phyloP scores from a whole-genome alignment of 2,797 vertebrate species.

The Coreius guichenoti region DNA sequence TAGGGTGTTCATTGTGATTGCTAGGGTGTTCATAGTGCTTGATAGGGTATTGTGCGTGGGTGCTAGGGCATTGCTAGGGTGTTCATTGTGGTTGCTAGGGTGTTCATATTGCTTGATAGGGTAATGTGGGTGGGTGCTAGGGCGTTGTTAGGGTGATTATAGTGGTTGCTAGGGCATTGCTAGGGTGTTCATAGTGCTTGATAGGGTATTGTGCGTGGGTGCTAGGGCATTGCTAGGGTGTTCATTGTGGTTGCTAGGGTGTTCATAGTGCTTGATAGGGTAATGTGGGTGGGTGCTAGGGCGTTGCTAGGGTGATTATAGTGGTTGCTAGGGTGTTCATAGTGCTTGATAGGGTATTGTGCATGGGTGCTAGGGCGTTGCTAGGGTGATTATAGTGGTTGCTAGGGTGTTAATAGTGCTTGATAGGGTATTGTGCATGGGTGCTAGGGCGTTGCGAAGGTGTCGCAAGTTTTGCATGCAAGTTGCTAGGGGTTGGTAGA shows the following conservation, averaged over 20 bases:
- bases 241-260: neutral
- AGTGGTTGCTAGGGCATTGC: neutral
- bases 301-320: neutral
- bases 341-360: neutral
- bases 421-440: neutral
- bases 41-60: too few species aligned
- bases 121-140: too few species aligned
- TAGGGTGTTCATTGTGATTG: neutral
- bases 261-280: too few species aligned
- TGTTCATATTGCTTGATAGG: too few species aligned
- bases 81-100: too few species aligned
- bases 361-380: neutral
- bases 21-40: neutral
- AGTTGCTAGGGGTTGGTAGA: neutral
- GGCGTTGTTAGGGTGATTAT: neutral
- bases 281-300: neutral
- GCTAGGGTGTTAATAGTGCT: too few species aligned
- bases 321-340: too few species aligned
- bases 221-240: neutral
- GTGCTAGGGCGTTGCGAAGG: neutral
- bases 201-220: neutral
- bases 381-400: neutral
- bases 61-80: too few species aligned
- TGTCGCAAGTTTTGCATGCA: neutral
- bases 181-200: too few species aligned